phyloP scores from a whole-genome alignment of 2,888 invertebrate species.

The Spodoptera exigua region DNA sequence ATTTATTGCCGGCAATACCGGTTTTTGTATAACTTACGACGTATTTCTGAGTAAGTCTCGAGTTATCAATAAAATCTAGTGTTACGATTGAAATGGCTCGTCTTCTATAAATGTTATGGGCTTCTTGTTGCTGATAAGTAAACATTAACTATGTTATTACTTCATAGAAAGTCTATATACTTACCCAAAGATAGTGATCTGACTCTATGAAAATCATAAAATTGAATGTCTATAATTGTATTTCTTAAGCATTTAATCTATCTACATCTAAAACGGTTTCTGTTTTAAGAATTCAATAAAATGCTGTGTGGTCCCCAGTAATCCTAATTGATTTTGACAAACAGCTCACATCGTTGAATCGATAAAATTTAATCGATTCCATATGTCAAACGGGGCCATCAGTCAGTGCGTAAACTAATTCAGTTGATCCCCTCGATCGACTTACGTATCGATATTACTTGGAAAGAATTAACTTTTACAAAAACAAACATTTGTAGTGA shows the following conservation, averaged over 20 bases:
- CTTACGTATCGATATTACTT: constrained; percentile 58
- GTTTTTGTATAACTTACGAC: constrained; percentile 53
- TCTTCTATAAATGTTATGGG: constrained; percentile 10
- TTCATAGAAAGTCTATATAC: neutral
- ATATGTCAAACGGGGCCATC: constrained; percentile 61
- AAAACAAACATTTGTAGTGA: constrained; percentile 70
- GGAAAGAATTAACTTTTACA: constrained; percentile 57
- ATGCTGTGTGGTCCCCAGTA: constrained; percentile 50
- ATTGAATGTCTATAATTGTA: too few species aligned
- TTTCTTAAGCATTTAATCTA: neutral
- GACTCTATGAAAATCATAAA: too few species aligned
- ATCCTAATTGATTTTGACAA: constrained; percentile 59
- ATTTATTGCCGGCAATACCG: constrained; percentile 45
- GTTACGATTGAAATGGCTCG: constrained; percentile 14
- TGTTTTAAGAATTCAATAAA: constrained; percentile 17
- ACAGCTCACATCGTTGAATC: constrained; percentile 51
- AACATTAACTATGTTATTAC: too few species aligned
- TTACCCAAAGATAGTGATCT: too few species aligned
- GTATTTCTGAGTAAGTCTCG: constrained; percentile 19
- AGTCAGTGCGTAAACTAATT: constrained; percentile 51
- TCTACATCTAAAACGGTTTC: constrained; percentile 3
- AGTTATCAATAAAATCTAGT: constrained; percentile 23
- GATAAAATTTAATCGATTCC: constrained; percentile 66
- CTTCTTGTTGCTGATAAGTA: constrained; percentile 1
- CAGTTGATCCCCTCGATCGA: constrained; percentile 61